These are phyloP conservation scores for Drosophila maculinotata DNA, from an alignment of 2,888 invertebrate genomes.

Conservation along the genomic window DNA sequence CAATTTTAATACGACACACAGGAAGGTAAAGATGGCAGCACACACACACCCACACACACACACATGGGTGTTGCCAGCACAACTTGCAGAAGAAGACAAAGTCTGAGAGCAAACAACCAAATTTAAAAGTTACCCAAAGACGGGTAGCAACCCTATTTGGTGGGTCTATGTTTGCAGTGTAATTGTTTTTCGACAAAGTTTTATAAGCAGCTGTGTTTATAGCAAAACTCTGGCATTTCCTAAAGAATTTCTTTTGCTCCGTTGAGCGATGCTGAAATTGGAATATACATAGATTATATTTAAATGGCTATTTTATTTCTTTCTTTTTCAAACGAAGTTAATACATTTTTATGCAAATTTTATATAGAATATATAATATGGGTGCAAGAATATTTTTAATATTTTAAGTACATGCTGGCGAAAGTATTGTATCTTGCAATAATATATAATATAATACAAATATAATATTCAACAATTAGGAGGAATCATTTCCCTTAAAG, in stretches of 20 bases:
- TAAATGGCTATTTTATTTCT: background rate
- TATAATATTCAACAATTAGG: no score
- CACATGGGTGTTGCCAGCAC: slow-evolving; percentile 12
- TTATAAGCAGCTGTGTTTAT: slow-evolving; percentile 63
- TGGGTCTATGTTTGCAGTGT: slow-evolving; percentile 51
- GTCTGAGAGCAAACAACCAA: slow-evolving; percentile 70
- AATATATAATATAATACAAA: no score
- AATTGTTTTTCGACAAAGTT: slow-evolving; percentile 58
- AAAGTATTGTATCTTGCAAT: no score
- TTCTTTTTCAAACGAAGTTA: background rate
- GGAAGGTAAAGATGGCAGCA: slow-evolving; percentile 31
- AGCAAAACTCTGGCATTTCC: slow-evolving; percentile 38
- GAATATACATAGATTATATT: slow-evolving; percentile 19
- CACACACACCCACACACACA: slow-evolving; percentile 6
- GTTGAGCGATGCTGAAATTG: slow-evolving; percentile 12
- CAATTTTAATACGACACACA: slow-evolving; percentile 72
- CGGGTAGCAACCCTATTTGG: slow-evolving; percentile 19
- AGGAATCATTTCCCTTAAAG: no score
- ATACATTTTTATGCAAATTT: background rate
- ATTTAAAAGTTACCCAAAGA: slow-evolving; percentile 60
- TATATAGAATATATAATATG: background rate
- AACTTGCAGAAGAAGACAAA: slow-evolving; percentile 53
- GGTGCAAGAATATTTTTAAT: no score
- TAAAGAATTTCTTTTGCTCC: slow-evolving; percentile 10
- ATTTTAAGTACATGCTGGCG: no score